These are phyloP conservation scores for Agrochola lota DNA, from an alignment of 2,888 invertebrate species.

Conservation along the genomic window DNA sequence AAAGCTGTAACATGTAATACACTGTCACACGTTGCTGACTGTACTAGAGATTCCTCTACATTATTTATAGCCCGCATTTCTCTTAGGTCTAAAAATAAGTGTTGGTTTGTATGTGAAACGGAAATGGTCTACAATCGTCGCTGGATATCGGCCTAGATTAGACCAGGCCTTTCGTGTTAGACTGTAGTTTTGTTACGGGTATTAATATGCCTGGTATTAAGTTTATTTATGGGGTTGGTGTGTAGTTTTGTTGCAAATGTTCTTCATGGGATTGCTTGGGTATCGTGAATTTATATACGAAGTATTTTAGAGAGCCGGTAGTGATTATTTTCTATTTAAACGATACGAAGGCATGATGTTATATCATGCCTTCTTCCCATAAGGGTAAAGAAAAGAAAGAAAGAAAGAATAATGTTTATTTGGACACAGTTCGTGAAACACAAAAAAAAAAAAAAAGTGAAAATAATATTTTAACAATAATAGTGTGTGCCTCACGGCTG, in stretches of 20 bases:
- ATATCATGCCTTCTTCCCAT: no score
- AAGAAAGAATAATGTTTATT: no score
- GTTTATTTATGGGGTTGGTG: conserved; percentile 23
- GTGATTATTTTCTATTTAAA: not conserved
- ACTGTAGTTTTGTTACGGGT: conserved; percentile 23
- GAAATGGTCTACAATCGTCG: conserved; percentile 28
- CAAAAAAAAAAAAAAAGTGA: no score
- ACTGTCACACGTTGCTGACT: conserved; percentile 3
- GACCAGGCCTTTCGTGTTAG: conserved; percentile 36
- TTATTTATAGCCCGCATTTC: conserved; percentile 17
- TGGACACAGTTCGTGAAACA: no score
- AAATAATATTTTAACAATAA: no score
- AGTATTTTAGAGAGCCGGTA: not conserved
- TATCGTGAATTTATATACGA: not conserved
- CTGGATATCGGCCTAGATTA: conserved; percentile 37
- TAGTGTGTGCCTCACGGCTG: no score
- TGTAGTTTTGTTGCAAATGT: not conserved
- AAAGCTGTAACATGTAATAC: not conserved
- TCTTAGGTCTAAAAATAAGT: conserved; percentile 35
- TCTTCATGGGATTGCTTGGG: not conserved
- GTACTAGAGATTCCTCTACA: conserved; percentile 3
- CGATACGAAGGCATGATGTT: no score
- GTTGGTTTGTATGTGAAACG: conserved; percentile 20
- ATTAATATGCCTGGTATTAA: conserved; percentile 27
- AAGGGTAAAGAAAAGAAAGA: no score